Evolutionary conservation across 2,797 vertebrate genomes (phyloP).

Genomic region (Trachurus trachurus): DNA sequence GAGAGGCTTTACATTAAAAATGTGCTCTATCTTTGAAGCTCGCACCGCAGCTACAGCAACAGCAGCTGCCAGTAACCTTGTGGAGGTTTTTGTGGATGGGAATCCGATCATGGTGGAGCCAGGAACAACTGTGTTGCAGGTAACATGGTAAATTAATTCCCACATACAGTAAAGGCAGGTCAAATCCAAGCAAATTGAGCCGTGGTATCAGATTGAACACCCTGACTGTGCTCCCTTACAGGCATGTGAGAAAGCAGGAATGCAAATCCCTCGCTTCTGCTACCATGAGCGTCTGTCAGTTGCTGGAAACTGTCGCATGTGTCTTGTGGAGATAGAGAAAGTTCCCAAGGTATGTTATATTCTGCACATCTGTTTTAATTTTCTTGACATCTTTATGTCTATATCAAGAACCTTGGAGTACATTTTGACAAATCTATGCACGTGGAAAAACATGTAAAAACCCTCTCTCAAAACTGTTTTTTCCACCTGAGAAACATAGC

Average conservation of each 20-base stretch:
- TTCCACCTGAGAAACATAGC: too few species aligned
- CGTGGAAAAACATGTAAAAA: too few species aligned
- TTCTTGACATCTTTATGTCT: background rate
- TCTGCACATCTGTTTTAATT: background rate
- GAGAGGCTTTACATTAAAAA: background rate
- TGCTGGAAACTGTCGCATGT: slow-evolving; percentile 98
- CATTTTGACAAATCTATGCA: too few species aligned
- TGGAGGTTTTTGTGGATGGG: slow-evolving; percentile 95
- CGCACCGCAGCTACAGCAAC: slow-evolving; percentile 80
- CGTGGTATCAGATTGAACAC: background rate
- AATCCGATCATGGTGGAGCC: slow-evolving; percentile 90
- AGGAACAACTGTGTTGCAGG: slow-evolving; percentile 93
- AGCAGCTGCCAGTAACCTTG: slow-evolving; percentile 85
- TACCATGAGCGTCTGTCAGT: slow-evolving; percentile 96
- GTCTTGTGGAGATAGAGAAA: slow-evolving; percentile 97
- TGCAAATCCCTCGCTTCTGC: slow-evolving; percentile 97
- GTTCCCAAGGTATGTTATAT: slow-evolving; percentile 78
- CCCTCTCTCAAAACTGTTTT: too few species aligned
- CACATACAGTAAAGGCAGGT: background rate
- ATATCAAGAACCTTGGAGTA: too few species aligned
- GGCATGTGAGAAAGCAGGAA: slow-evolving; percentile 94
- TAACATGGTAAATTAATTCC: slow-evolving; percentile 55
- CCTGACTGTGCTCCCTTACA: slow-evolving; percentile 62
- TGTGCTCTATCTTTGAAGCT: slow-evolving; percentile 71
- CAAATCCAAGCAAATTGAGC: background rate